phyloP scores from a whole-genome alignment of 2,113 vertebrate species.

The Gadus chalcogrammus region DNA sequence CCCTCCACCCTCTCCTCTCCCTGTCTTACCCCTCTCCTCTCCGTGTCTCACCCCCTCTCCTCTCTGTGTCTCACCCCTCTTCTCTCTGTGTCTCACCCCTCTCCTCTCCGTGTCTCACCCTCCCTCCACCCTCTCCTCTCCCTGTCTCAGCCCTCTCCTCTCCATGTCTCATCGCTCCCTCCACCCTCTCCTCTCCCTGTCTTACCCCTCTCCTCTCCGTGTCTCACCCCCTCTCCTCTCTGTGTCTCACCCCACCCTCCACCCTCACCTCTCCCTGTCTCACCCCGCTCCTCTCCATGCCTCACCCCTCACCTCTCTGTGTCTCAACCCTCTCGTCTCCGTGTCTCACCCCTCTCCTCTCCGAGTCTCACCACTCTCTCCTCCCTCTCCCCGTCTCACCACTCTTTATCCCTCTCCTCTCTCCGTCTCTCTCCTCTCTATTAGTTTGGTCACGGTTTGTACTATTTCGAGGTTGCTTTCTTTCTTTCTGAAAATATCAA shows the following conservation, averaged over 20 bases:
- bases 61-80: constrained; percentile 48
- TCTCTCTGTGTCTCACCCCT: constrained; percentile 37
- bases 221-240: no score
- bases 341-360: constrained; percentile 43
- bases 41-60: constrained; percentile 8
- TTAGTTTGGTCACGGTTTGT: no score
- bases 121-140: no score
- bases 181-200: no score
- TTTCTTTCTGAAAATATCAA: constrained; percentile 18
- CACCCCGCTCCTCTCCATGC: constrained; percentile 10
- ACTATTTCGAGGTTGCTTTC: constrained; percentile 18
- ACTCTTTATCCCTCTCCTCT: no score
- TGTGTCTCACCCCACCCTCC: no score
- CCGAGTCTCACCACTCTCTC: constrained; percentile 10
- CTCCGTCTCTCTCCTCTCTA: constrained; percentile 10
- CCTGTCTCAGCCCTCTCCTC: no score
- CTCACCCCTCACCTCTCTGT: constrained; percentile 26
- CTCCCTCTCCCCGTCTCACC: no score
- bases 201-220: no score
- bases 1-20: no score
- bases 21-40: constrained; percentile 16
- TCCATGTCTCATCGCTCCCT: no score
- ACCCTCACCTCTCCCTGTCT: no score
- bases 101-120: constrained; percentile 33
- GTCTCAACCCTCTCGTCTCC: constrained; percentile 45